Percentiles rank a stretch among this genome's conserved stretches.
These are phyloP conservation scores for Gymnothorax reevesii DNA, from an alignment of 2,797 vertebrate species.

Conservation along the genomic window DNA sequence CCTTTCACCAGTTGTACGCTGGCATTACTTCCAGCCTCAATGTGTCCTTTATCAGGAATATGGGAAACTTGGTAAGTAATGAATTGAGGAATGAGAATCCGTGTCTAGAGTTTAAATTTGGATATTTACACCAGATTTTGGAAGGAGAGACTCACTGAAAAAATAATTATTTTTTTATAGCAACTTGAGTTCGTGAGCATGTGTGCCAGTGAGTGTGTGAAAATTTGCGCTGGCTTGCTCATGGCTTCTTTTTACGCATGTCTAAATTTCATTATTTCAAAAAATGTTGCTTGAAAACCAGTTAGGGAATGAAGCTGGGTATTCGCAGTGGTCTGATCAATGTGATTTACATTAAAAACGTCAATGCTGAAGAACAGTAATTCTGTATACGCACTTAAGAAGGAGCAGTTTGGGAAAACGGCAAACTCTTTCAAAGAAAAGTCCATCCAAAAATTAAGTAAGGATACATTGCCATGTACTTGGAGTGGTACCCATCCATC, in stretches of 20 bases:
- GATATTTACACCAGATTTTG: neutral
- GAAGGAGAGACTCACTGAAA: neutral
- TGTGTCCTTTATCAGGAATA: too few relatives aligned
- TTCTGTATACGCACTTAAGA: neutral
- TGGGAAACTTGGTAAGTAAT: too few relatives aligned
- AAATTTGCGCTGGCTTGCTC: neutral
- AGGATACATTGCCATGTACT: too few relatives aligned
- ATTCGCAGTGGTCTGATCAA: neutral
- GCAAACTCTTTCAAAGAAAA: neutral
- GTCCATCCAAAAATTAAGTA: too few relatives aligned
- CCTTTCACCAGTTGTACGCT: too few relatives aligned
- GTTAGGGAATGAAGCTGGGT: neutral
- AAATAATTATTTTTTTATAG: neutral
- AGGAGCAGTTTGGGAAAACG: neutral
- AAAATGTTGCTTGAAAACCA: neutral
- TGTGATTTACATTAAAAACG: slow-evolving; percentile 6
- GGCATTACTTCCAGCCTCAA: too few relatives aligned
- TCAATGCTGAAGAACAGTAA: neutral
- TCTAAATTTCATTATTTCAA: neutral
- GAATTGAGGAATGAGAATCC: neutral
- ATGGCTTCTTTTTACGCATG: neutral
- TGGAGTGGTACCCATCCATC: too few relatives aligned
- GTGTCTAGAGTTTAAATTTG: neutral
- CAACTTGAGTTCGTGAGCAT: neutral
- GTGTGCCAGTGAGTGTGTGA: neutral